These are phyloP conservation scores for Phlogophora meticulosa DNA, from an alignment of 2,888 invertebrate species.

Conservation along the genomic window DNA sequence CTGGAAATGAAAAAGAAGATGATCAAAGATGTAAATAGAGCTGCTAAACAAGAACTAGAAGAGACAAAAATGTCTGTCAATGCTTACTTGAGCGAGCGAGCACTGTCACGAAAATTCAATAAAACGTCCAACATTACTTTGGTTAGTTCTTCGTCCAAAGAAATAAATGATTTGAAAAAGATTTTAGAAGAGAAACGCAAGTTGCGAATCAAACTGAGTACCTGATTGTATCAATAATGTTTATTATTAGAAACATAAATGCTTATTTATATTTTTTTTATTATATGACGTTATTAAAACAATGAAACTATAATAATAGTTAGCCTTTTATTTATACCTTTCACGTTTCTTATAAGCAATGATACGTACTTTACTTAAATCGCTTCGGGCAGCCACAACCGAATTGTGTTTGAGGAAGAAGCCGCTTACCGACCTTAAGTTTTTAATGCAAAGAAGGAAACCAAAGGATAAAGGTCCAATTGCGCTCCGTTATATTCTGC, in stretches of 20 bases:
- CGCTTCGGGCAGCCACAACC: too few relatives aligned
- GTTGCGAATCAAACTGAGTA: conserved; percentile 71
- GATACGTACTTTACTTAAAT: background rate
- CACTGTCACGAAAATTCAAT: conserved; percentile 73
- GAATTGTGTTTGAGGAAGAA: background rate
- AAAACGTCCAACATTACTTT: conserved; percentile 70
- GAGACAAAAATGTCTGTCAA: conserved; percentile 85
- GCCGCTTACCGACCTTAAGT: too few relatives aligned
- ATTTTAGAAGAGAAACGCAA: conserved; percentile 88
- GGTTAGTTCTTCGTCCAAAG: conserved; percentile 75
- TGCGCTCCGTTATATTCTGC: too few relatives aligned
- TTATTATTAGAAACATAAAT: conserved; percentile 47
- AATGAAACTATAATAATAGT: conserved; percentile 23
- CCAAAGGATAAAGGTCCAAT: background rate
- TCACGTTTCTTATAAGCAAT: background rate
- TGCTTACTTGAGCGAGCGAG: conserved; percentile 80
- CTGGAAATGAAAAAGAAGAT: conserved; percentile 85
- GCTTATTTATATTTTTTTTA: conserved; percentile 51
- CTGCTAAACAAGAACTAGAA: conserved; percentile 86
- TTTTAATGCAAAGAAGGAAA: background rate
- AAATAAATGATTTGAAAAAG: conserved; percentile 86
- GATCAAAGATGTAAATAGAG: conserved; percentile 85
- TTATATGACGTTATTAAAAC: conserved; percentile 43
- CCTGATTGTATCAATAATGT: conserved; percentile 36
- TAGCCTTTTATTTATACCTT: background rate